Evolutionary conservation across 2,888 invertebrate species (phyloP).

Genomic region (Caenorhabditis sulstoni): DNA sequence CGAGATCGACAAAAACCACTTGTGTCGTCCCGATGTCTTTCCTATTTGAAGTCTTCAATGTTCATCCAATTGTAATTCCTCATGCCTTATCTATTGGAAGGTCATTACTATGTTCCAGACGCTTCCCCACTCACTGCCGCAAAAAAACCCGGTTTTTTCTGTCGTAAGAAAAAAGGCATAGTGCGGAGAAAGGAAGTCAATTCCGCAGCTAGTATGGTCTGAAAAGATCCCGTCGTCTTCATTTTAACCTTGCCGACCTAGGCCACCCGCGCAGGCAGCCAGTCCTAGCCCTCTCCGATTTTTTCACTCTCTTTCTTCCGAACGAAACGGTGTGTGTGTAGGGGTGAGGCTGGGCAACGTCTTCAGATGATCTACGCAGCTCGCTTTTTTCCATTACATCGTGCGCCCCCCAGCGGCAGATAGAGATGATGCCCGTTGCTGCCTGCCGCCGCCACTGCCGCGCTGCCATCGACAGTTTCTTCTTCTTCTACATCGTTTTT

Average conservation of each 20-base stretch:
- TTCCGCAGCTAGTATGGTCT: slow-evolving; percentile 57
- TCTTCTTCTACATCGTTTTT: slow-evolving; percentile 52
- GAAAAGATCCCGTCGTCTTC: slow-evolving; percentile 59
- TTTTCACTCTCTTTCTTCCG: slow-evolving; percentile 57
- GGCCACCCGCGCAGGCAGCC: slow-evolving; percentile 45
- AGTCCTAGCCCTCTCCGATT: slow-evolving; percentile 32
- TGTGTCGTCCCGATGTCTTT: slow-evolving; percentile 25
- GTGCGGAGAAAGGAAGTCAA: slow-evolving; percentile 56
- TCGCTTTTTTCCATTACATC: slow-evolving; percentile 54
- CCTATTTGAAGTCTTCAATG: slow-evolving; percentile 38
- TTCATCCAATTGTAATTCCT: slow-evolving; percentile 60
- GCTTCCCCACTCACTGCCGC: slow-evolving; percentile 50
- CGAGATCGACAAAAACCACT: slow-evolving; percentile 52
- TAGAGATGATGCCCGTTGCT: slow-evolving; percentile 53
- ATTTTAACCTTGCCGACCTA: slow-evolving; percentile 55
- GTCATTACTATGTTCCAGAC: slow-evolving; percentile 65
- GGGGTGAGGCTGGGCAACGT: slow-evolving; percentile 25
- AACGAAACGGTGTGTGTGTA: slow-evolving; percentile 53
- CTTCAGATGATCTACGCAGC: slow-evolving; percentile 54
- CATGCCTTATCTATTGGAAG: slow-evolving; percentile 61
- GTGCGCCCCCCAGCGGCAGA: slow-evolving; percentile 51
- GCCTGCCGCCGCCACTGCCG: slow-evolving; percentile 35
- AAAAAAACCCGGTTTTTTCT: slow-evolving; percentile 58
- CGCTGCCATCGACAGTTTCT: slow-evolving; percentile 62
- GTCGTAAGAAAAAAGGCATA: slow-evolving; percentile 38